phyloP scores from a whole-genome alignment of 1,140 invertebrate species.

The Cherax destructor region DNA sequence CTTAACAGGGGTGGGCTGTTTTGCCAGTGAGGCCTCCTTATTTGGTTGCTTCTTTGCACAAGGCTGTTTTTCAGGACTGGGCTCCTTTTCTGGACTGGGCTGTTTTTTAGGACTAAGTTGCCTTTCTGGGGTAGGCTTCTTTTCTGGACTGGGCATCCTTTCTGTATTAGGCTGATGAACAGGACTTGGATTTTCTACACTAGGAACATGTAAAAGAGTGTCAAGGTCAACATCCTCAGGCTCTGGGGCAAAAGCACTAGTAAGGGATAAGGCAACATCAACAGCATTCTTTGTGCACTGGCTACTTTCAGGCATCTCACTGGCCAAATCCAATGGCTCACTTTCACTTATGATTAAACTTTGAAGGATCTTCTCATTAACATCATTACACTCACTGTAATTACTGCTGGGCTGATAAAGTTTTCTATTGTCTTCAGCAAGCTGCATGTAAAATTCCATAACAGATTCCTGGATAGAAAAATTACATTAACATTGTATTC shows the following conservation, averaged over 20 bases:
- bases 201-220: constrained; percentile 29
- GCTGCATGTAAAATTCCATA: constrained; percentile 27
- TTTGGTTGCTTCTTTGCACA: constrained; percentile 17
- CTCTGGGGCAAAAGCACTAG: constrained; percentile 50
- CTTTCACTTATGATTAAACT: constrained; percentile 61
- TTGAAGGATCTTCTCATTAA: constrained; percentile 61
- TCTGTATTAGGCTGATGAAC: not conserved
- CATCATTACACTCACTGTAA: constrained; percentile 35
- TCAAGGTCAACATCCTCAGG: constrained; percentile 63
- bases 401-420: constrained; percentile 48
- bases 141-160: constrained; percentile 8
- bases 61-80: constrained; percentile 1
- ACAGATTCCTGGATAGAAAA: constrained; percentile 43
- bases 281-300: constrained; percentile 44
- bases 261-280: constrained; percentile 43
- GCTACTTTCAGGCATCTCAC: constrained; percentile 17
- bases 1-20: constrained; percentile 8
- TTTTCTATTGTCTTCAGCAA: constrained; percentile 49
- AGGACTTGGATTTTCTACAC: constrained; percentile 19
- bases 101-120: not conserved
- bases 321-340: constrained; percentile 36
- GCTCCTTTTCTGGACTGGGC: not conserved
- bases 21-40: not conserved
- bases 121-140: not conserved
- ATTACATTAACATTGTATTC: not conserved